Conservation (phyloP, 2,888 invertebrate genomes). For the Esperia sulphurella region DNA sequence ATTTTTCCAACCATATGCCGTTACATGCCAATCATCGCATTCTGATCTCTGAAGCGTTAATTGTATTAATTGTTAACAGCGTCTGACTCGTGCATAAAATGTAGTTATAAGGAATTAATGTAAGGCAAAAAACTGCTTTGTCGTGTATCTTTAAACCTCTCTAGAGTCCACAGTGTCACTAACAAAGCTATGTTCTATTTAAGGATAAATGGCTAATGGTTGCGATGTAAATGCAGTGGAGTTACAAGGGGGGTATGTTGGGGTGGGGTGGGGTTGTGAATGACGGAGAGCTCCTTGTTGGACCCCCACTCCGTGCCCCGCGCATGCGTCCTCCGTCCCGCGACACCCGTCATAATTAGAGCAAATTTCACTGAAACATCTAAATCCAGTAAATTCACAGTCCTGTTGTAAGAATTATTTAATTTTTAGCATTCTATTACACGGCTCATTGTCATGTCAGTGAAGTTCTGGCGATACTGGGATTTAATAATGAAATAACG, state of each 20-base stretch:
- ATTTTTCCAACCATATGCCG: not conserved
- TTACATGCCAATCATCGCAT: constrained; percentile 7
- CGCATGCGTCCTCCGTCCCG: constrained; percentile 1
- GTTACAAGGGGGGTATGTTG: not conserved
- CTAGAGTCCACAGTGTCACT: not conserved
- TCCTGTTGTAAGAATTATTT: constrained; percentile 27
- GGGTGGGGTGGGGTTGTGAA: constrained; percentile 1
- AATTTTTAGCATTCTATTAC: constrained; percentile 29
- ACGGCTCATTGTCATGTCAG: constrained; percentile 32
- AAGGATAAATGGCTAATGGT: constrained; percentile 1
- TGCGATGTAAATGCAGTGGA: constrained; percentile 1
- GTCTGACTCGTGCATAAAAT: constrained; percentile 2
- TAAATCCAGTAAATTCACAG: constrained; percentile 24
- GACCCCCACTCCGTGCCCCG: not conserved
- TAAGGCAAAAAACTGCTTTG: constrained; percentile 5
- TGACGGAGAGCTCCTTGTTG: not conserved
- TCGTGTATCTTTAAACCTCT: constrained; percentile 3
- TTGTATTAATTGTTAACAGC: constrained; percentile 10
- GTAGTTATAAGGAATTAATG: constrained; percentile 8
- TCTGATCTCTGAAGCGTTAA: constrained; percentile 6
- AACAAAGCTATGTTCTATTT: not conserved
- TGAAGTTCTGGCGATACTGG: constrained; percentile 1
- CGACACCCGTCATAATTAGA: constrained; percentile 35
- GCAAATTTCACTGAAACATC: constrained; percentile 37
- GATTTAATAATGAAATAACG: not conserved